phyloP scores from a whole-genome alignment of 2,797 vertebrate species.

The Lagorchestes hirsutus region DNA sequence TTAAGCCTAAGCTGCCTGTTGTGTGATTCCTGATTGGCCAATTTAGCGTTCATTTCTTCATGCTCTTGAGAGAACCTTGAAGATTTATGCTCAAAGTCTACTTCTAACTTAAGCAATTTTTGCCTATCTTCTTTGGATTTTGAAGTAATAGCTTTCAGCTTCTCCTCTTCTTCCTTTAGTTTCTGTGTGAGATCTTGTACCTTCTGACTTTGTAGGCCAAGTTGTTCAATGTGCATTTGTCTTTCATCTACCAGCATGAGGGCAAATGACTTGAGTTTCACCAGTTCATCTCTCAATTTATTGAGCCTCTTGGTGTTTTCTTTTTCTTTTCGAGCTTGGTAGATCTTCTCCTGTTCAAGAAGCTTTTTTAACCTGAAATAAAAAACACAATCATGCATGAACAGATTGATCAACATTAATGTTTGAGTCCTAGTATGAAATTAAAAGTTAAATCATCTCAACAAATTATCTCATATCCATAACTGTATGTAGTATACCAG shows the following conservation, averaged over 20 bases:
- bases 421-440: conserved; percentile 26
- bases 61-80: conserved; percentile 91
- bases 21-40: conserved; percentile 92
- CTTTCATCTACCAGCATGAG: conserved; percentile 98
- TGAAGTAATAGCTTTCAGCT: conserved; percentile 84
- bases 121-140: conserved; percentile 91
- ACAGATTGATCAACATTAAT: conserved; percentile 9
- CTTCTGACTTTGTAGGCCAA: conserved; percentile 94
- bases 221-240: conserved; percentile 95
- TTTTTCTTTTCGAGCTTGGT: conserved; percentile 94
- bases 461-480: neutral
- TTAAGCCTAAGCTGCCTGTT: conserved; percentile 92
- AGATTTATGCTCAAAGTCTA: conserved; percentile 91
- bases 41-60: conserved; percentile 92
- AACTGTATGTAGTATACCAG: neutral
- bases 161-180: conserved; percentile 92
- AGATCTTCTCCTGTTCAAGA: conserved; percentile 96
- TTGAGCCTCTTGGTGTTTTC: conserved; percentile 92
- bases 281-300: conserved; percentile 93
- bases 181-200: conserved; percentile 92
- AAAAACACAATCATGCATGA: conserved; percentile 55
- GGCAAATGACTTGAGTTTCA: conserved; percentile 96
- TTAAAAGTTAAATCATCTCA: conserved; percentile 25
- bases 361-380: conserved; percentile 93
- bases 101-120: conserved; percentile 92